Base-by-base conservation (phyloP, 2,888 invertebrate species). In the Fabriciana adippe region DNA sequence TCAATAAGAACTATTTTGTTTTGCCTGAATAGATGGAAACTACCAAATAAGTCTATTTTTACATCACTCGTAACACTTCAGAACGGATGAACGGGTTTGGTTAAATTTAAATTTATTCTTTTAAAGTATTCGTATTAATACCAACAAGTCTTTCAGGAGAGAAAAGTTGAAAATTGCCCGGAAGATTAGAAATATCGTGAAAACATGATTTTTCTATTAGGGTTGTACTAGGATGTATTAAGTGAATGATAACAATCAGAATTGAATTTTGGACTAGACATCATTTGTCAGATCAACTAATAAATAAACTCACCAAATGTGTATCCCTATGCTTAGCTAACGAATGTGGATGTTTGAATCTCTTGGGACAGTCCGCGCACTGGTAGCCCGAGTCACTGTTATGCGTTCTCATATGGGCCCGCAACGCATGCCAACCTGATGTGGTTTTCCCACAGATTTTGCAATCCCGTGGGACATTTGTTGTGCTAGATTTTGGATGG, bases 271-370 rank as follows among this genome's bases (percentile, higher is more conserved):
- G 8, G 35, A 35, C 8, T 8, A 11, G 35, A 41, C 35, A 41
- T 2, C 11, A 8, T 41, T 1, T 11, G 11, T 8, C 21, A 21
- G 15, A 54, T 13, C 54, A 18, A 11, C 18, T 54, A 56, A 18
- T 56, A 47, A 18, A 45, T 15, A 16, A 5, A 21, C 83, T 84
- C 26, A 91, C 90, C 79, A 85, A 70, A 76, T 93, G 93, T 0
- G 90, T 89, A 57, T 89, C 90, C 18, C 82, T 77, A 47, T 93
- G 93, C 51, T 92, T 91, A n/a, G 88, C 87, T 3, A 93, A 76
- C 0, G 90, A 92, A 69, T 92, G 91, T 0, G 88, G 75, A 67
- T 89, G 87, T 51, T 92, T 92, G 75, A 92, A 93, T 48, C 82
- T 73, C 72, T 93, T 93, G 0, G 88, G 87, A 63, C 93, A 93